These are phyloP conservation scores for Drosophila micromelanica DNA, from an alignment of 1,140 invertebrate species.

Conservation along the genomic window DNA sequence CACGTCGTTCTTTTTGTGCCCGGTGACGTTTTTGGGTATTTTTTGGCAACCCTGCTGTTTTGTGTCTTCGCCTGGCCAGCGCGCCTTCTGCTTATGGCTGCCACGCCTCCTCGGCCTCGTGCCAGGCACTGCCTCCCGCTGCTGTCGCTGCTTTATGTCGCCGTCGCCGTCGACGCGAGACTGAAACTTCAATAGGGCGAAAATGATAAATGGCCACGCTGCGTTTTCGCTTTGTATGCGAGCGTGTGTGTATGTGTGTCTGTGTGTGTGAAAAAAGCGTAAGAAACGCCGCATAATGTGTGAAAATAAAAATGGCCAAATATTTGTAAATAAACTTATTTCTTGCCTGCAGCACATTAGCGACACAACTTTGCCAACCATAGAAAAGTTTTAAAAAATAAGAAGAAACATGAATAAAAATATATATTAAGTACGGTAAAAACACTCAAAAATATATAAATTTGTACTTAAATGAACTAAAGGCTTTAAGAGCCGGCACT, in stretches of 20 bases:
- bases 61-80: constrained; percentile 66
- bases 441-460: too few species aligned
- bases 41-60: constrained; percentile 81
- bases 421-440: not conserved
- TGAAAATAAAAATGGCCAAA: constrained; percentile 71
- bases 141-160: constrained; percentile 78
- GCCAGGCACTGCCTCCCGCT: constrained; percentile 51
- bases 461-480: too few species aligned
- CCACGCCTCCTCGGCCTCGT: constrained; percentile 52
- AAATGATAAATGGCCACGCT: constrained; percentile 79
- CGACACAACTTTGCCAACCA: constrained; percentile 28
- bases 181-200: constrained; percentile 80
- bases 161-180: constrained; percentile 63
- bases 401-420: not conserved
- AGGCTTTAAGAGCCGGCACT: too few species aligned
- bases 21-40: constrained; percentile 48
- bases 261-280: constrained; percentile 6
- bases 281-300: constrained; percentile 48
- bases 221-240: constrained; percentile 52
- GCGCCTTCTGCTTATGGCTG: constrained; percentile 63
- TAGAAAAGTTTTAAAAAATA: not conserved
- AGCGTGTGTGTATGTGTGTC: not conserved
- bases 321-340: constrained; percentile 48
- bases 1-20: constrained; percentile 70
- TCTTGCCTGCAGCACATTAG: constrained; percentile 41